phyloP scores from a whole-genome alignment of 2,797 vertebrate species.

The Gymnoscopelus microlampas region DNA sequence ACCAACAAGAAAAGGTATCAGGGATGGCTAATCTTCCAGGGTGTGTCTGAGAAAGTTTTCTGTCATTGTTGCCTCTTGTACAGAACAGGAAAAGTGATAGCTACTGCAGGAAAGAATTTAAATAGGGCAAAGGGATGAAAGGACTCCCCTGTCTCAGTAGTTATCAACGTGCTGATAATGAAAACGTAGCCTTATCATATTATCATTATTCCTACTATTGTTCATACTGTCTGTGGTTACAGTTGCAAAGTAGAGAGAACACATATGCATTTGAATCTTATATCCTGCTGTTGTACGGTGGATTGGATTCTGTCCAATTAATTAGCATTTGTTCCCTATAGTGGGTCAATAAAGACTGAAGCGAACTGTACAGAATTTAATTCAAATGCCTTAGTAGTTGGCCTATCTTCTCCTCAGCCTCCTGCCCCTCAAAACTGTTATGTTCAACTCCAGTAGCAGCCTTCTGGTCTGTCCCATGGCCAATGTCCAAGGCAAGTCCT shows the following conservation, averaged over 20 bases:
- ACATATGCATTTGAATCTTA: no score
- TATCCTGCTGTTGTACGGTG: no score
- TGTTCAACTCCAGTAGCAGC: slow-evolving; percentile 33
- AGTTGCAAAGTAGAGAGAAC: no score
- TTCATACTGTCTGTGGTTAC: no score
- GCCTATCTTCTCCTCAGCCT: slow-evolving; percentile 8
- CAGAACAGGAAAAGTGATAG: not conserved
- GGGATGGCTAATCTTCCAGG: slow-evolving; percentile 29
- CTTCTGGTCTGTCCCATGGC: slow-evolving; percentile 23
- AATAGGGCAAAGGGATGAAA: not conserved
- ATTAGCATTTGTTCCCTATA: no score
- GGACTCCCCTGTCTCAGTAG: no score
- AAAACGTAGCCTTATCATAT: no score
- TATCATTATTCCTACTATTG: no score
- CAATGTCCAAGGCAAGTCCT: slow-evolving; percentile 39
- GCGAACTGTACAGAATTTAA: no score
- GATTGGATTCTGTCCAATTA: no score
- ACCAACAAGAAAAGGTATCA: slow-evolving; percentile 7
- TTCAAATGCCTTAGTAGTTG: slow-evolving; percentile 7
- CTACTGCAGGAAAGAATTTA: slow-evolving; percentile 6
- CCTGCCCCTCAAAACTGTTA: not conserved
- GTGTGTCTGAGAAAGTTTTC: slow-evolving; percentile 15
- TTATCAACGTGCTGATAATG: no score
- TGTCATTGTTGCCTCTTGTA: slow-evolving; percentile 1
- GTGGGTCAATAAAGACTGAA: no score